Evolutionary conservation across 2,797 vertebrate genomes (phyloP).

Genomic region (Syngnathus rostellatus): DNA sequence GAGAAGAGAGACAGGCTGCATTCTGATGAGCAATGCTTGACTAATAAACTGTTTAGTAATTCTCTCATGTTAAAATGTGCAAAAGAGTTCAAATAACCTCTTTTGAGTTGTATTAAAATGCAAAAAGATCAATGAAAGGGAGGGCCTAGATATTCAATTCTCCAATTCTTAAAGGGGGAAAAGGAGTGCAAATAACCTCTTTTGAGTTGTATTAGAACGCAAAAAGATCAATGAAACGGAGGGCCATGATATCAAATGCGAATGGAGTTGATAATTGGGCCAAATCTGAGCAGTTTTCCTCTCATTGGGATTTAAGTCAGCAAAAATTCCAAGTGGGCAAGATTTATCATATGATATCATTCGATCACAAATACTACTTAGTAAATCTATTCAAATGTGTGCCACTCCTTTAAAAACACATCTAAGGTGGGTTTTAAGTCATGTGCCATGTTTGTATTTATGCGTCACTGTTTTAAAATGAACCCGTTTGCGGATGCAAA

Average conservation of each 20-base stretch:
- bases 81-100: neutral
- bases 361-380: no score
- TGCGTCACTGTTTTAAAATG: no score
- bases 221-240: neutral
- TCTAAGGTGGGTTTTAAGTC: no score
- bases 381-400: no score
- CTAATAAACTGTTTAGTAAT: conserved; percentile 41
- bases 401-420: no score
- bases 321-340: neutral
- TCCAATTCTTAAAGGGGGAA: no score
- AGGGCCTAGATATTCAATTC: neutral
- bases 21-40: conserved; percentile 50
- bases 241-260: neutral
- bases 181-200: neutral
- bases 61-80: neutral
- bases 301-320: neutral
- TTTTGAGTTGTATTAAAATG: neutral
- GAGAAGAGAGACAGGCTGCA: conserved; percentile 46
- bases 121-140: neutral
- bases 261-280: neutral
- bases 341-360: no score
- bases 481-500: no score
- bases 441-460: no score
- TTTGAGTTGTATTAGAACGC: neutral
- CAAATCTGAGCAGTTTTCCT: neutral